These are phyloP conservation scores for Xylocopa sonorina DNA, from an alignment of 1,140 invertebrate species.

Conservation along the genomic window DNA sequence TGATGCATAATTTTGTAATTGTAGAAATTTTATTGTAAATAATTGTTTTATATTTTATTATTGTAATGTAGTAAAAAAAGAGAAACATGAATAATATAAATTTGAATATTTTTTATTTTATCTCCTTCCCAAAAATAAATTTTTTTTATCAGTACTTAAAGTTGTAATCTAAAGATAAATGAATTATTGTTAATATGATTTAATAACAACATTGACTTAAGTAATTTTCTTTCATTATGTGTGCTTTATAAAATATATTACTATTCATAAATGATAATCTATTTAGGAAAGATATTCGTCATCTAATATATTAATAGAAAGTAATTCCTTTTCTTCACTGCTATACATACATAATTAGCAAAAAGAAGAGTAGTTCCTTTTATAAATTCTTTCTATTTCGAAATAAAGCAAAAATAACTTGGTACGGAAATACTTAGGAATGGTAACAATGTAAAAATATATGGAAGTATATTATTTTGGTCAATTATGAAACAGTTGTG, in stretches of 20 bases:
- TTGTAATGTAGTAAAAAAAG: slow-evolving; percentile 22
- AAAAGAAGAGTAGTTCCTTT: too few species aligned
- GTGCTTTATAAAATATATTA: too few species aligned
- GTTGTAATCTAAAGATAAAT: slow-evolving; percentile 3
- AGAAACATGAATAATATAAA: not conserved
- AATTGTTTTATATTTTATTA: not conserved
- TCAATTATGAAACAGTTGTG: not conserved
- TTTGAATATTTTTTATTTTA: slow-evolving; percentile 4
- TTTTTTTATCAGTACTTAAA: not conserved
- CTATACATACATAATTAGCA: too few species aligned
- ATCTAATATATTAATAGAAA: too few species aligned
- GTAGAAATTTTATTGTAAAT: slow-evolving; percentile 5
- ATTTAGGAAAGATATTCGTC: too few species aligned
- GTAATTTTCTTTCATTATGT: not conserved
- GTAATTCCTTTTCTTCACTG: too few species aligned
- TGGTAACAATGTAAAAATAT: too few species aligned
- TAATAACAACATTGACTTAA: too few species aligned
- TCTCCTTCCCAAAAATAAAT: slow-evolving; percentile 16
- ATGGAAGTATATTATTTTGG: not conserved
- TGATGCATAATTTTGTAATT: not conserved
- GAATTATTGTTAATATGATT: not conserved
- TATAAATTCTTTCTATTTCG: too few species aligned
- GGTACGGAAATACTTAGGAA: too few species aligned
- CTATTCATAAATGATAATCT: too few species aligned
- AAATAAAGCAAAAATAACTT: too few species aligned